Conservation (phyloP, 2,797 vertebrate genomes). For the Notoglanidium macrostoma region DNA sequence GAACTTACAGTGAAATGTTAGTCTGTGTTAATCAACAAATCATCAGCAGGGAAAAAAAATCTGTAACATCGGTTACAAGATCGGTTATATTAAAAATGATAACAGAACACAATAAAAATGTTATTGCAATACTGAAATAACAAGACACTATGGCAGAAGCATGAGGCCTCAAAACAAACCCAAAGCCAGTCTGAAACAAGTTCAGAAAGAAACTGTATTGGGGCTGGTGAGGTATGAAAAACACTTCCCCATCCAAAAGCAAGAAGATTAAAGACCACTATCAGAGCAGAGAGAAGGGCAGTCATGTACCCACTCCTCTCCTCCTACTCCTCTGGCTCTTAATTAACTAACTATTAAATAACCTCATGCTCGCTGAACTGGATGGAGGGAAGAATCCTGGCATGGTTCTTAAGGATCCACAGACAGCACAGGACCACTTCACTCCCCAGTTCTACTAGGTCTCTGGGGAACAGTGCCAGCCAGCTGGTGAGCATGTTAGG, state of each 20-base stretch:
- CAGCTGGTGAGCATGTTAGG: slow-evolving; percentile 29
- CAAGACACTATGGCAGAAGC: not conserved
- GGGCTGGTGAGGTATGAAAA: slow-evolving; percentile 32
- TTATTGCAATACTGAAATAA: not conserved
- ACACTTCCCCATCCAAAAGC: slow-evolving; percentile 30
- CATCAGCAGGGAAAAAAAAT: not conserved
- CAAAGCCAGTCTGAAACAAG: not conserved
- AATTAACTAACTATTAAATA: not conserved
- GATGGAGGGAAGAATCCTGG: slow-evolving; percentile 7
- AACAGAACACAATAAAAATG: not conserved
- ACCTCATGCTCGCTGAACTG: not conserved
- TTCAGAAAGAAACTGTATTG: slow-evolving; percentile 6
- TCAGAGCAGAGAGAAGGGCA: not conserved
- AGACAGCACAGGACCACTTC: slow-evolving; percentile 6
- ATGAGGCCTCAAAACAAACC: not conserved
- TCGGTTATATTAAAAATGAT: not conserved
- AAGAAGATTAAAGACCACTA: slow-evolving; percentile 24
- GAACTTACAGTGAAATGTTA: not conserved
- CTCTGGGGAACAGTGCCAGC: slow-evolving; percentile 33
- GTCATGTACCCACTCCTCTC: slow-evolving; percentile 1
- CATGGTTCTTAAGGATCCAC: slow-evolving; percentile 19
- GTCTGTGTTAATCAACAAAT: not conserved
- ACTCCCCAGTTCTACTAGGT: slow-evolving; percentile 1
- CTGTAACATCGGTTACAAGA: not conserved
- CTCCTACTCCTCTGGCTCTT: slow-evolving; percentile 19